Percentiles rank a stretch among this genome's conserved stretches.
phyloP scores from a whole-genome alignment of 2,888 invertebrate species.

The Magallana nippona region DNA sequence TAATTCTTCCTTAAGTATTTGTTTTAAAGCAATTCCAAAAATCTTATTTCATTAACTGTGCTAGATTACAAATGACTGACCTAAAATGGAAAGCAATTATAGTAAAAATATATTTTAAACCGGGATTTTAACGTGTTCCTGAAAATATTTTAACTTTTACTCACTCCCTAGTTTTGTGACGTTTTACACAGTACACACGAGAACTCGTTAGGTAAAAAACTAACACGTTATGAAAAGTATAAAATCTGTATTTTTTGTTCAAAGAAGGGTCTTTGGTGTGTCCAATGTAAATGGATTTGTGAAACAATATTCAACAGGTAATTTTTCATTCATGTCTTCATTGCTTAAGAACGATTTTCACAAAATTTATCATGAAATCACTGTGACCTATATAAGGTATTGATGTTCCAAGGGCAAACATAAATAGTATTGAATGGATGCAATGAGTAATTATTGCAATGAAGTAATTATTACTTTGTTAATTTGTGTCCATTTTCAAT shows the following conservation, averaged over 20 bases:
- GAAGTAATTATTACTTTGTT: no score
- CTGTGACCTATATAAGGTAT: not conserved
- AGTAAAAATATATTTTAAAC: not conserved
- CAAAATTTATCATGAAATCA: not conserved
- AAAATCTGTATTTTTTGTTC: not conserved
- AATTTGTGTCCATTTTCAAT: no score
- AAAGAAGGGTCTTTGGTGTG: not conserved
- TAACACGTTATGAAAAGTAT: not conserved
- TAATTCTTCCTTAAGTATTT: not conserved
- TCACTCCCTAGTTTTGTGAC: not conserved
- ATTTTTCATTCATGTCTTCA: conserved; percentile 2
- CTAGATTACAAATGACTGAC: not conserved
- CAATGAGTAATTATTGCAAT: no score
- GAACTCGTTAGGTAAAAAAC: not conserved
- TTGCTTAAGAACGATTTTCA: not conserved
- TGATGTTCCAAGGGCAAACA: not conserved
- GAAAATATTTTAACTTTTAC: not conserved
- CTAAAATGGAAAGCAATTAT: not conserved
- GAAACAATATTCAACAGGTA: conserved; percentile 16
- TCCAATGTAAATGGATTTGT: not conserved
- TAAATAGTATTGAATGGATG: no score
- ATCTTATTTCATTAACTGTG: no score
- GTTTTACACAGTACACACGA: conserved; percentile 25
- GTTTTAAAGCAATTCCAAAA: no score
- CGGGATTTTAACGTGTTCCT: not conserved